A percentile compares a stretch with the other conserved stretches of the same genome.
These are phyloP conservation scores for Polydesmus complanatus DNA, from an alignment of 2,888 invertebrate genomes.

Conservation along the genomic window DNA sequence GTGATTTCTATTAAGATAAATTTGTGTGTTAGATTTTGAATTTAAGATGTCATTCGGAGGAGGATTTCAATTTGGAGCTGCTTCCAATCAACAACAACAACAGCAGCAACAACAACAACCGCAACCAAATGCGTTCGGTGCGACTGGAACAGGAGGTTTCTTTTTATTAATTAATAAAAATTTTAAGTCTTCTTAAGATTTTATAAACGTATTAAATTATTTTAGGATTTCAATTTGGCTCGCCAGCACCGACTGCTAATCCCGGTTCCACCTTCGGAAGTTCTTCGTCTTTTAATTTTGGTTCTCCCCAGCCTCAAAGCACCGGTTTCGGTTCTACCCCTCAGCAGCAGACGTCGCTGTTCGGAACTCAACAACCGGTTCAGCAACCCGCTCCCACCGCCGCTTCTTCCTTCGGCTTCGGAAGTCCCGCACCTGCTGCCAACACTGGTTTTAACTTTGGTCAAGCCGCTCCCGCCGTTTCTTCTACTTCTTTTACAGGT, in stretches of 20 bases:
- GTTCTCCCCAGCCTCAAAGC: not conserved
- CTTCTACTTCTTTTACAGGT: not conserved
- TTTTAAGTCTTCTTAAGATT: no score
- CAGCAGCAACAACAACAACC: not conserved
- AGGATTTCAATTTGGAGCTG: not conserved
- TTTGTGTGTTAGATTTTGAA: no score
- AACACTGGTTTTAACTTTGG: not conserved
- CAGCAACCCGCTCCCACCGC: not conserved
- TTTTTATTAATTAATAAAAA: not conserved
- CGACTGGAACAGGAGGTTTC: not conserved
- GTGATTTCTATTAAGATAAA: no score
- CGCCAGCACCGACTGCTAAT: not conserved
- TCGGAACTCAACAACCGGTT: not conserved
- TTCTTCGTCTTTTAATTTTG: not conserved
- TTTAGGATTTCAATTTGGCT: conserved; percentile 7
- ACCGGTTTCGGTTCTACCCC: not conserved
- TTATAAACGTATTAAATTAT: not conserved
- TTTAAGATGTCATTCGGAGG: no score
- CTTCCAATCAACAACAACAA: not conserved
- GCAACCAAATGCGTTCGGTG: not conserved
- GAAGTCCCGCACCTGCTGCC: no score
- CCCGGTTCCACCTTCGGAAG: conserved; percentile 4
- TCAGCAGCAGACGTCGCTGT: not conserved
- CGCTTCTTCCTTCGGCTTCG: not conserved
- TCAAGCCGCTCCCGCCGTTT: no score